Percentiles rank a stretch among this genome's conserved stretches.
Evolutionary conservation across 1,140 invertebrate species (phyloP).

Genomic region (Ceratina australensis): DNA sequence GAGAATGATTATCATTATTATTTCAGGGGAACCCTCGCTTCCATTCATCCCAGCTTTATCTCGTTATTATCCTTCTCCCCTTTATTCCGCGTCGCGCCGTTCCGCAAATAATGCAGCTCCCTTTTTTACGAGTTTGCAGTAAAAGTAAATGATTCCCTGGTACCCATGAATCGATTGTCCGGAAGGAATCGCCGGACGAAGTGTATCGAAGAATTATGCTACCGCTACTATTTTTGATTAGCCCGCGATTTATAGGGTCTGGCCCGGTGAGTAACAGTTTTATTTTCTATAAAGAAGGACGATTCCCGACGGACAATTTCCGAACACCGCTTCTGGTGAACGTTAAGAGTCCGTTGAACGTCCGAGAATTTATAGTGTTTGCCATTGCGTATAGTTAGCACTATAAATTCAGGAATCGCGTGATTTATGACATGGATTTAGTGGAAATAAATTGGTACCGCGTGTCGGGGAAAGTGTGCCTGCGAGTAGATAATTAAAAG

Average conservation of each 20-base stretch:
- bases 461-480: neutral
- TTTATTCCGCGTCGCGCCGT: too few relatives aligned
- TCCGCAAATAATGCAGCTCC: neutral
- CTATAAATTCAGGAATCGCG: neutral
- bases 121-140: neutral
- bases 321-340: too few relatives aligned
- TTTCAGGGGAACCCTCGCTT: neutral
- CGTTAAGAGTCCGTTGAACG: neutral
- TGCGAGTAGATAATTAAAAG: neutral
- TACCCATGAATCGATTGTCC: neutral
- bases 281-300: too few relatives aligned
- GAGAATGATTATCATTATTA: neutral
- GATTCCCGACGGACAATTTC: too few relatives aligned
- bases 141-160: slow-evolving; percentile 1
- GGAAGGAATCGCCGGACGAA: too few relatives aligned
- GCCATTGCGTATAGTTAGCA: neutral
- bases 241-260: too few relatives aligned
- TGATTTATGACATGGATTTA: slow-evolving; percentile 1
- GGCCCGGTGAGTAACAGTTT: too few relatives aligned
- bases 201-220: too few relatives aligned
- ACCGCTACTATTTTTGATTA: too few relatives aligned
- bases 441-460: neutral
- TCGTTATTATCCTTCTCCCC: neutral
- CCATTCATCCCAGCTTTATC: slow-evolving; percentile 9
- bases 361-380: neutral